Evolutionary conservation across 1,140 invertebrate genomes (phyloP), one percentile per base, ranked within the genome.

Genomic region (Drusus annulatus): DNA sequence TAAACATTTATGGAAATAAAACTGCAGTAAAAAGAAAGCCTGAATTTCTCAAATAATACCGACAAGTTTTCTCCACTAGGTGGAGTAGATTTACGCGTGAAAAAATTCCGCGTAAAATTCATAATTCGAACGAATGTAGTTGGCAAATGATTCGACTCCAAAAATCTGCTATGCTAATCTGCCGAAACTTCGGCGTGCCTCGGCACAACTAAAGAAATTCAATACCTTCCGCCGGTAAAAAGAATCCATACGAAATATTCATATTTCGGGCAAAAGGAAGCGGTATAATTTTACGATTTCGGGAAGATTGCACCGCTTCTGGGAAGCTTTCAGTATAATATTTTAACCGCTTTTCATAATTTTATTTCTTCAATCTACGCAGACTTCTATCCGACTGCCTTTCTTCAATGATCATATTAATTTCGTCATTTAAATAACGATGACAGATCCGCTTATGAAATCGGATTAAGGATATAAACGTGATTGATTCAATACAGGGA

Each of bases 291-390:
- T 63, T 13, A 63, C 60, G 23, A 25, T 63, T 63, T 28, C 60
- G 1, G 23, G 23, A 23, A 25, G 23, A 63, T 63, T 63, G 60
- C 60, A 0, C 60, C 36, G 36, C 36, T 45, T 63, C 23, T 23
- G 0, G 23, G 23, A 28, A 63, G 23, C 28, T 5, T 28, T 28
- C 60, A 23, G 60, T 23, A 28, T 45, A 45, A 45, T 63, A 63
- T 25, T 63, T 63, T 63, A 63, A 63, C 60, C 28, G 15, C 60
- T 63, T 63, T 63, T 28, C 60, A 63, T 63, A 63, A 63, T 63
- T 63, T 63, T 63, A 23, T 23, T 63, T 28, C 60, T 63, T 28
- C 60, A 63, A 63, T 63, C 60, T 63, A 63, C 23, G 60, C 23
- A 25, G 19, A 23, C 19, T 63, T 63, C 60, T 63, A 28, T 25